Percentiles rank a stretch among this genome's conserved stretches.
Conservation (phyloP, 2,888 invertebrate genomes). For the Drosophila bunnanda region DNA sequence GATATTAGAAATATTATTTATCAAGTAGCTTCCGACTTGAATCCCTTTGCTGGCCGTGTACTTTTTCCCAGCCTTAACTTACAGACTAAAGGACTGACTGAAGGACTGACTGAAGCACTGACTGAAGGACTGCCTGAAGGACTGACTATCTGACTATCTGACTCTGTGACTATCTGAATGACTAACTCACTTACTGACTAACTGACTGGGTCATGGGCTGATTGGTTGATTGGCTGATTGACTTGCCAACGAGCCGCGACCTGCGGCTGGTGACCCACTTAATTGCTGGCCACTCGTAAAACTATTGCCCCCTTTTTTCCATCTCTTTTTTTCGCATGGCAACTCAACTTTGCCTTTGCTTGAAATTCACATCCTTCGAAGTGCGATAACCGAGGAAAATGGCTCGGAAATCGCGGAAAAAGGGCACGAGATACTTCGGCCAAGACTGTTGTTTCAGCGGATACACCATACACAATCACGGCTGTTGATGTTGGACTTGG, state of each 20-base stretch:
- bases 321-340: neutral
- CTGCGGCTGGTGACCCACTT: conserved; percentile 57
- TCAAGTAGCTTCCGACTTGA: neutral
- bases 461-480: conserved; percentile 25
- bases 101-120: too few relatives aligned
- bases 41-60: neutral
- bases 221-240: conserved; percentile 74
- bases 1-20: neutral
- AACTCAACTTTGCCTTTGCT: conserved; percentile 8
- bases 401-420: conserved; percentile 4
- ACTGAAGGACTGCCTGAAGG: neutral
- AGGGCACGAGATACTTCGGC: conserved; percentile 24
- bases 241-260: conserved; percentile 61
- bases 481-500: conserved; percentile 26
- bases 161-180: neutral
- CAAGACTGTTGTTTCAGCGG: conserved; percentile 24
- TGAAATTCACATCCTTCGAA: conserved; percentile 19
- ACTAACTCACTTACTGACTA: conserved; percentile 2
- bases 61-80: neutral
- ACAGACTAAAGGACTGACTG: too few relatives aligned
- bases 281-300: conserved; percentile 58
- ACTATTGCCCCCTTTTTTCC: conserved; percentile 26
- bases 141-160: conserved; percentile 4
- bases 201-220: conserved; percentile 50
- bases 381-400: conserved; percentile 33